Percentiles rank a stretch among this genome's conserved stretches.
Conservation (phyloP, 2,113 vertebrate species). For the Leucoraja erinaceus region DNA sequence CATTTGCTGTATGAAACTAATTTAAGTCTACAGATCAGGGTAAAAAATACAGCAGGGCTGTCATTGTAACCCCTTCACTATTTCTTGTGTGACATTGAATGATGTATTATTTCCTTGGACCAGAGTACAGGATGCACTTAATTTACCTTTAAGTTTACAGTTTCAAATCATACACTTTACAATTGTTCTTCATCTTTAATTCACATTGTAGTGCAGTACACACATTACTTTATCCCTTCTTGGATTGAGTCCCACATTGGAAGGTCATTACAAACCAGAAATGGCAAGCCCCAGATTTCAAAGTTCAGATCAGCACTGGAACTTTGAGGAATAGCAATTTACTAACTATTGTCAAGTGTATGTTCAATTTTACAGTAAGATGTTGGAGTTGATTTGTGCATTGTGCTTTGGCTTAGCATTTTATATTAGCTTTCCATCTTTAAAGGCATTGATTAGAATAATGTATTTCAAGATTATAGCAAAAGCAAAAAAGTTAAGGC, state of each 20-base stretch:
- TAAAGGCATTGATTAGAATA: not conserved
- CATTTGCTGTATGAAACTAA: not conserved
- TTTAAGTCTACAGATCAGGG: too few species aligned
- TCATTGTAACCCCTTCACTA: too few species aligned
- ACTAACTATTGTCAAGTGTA: not conserved
- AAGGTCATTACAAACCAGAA: too few species aligned
- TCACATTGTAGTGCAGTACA: too few species aligned
- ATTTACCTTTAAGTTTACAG: too few species aligned
- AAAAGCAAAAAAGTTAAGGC: too few species aligned
- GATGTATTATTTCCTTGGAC: not conserved
- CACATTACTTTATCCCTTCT: not conserved
- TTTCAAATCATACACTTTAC: not conserved
- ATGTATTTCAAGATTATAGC: too few species aligned
- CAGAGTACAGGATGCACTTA: not conserved
- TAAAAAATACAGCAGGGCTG: too few species aligned
- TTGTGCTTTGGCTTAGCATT: not conserved
- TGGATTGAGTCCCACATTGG: not conserved
- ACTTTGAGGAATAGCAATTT: too few species aligned
- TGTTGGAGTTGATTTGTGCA: not conserved
- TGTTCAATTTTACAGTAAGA: not conserved
- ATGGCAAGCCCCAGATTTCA: too few species aligned
- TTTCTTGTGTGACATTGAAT: too few species aligned
- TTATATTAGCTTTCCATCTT: not conserved
- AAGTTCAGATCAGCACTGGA: not conserved
- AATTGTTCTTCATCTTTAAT: not conserved